phyloP scores from a whole-genome alignment of 2,888 invertebrate species.

The Temnothorax unifasciatus region DNA sequence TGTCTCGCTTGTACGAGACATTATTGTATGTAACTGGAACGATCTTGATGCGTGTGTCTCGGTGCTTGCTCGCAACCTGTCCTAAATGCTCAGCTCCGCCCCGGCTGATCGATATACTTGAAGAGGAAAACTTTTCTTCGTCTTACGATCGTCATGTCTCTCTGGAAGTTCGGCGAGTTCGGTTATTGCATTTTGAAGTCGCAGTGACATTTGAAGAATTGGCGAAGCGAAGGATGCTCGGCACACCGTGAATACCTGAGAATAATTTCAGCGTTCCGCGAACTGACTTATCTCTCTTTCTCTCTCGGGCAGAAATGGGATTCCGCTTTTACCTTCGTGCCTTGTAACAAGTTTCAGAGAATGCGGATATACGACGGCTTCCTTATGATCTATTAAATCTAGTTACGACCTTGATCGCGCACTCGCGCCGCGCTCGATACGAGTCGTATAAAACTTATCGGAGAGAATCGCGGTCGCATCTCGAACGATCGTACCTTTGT shows the following conservation, averaged over 20 bases:
- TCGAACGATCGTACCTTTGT: constrained; percentile 55
- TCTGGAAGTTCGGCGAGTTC: constrained; percentile 33
- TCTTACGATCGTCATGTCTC: neutral
- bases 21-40: constrained; percentile 74
- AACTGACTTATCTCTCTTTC: constrained; percentile 64
- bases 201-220: constrained; percentile 54
- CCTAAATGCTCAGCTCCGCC: constrained; percentile 1
- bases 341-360: constrained; percentile 49
- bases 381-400: constrained; percentile 69
- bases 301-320: constrained; percentile 40
- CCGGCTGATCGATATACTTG: neutral
- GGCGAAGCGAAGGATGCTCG: constrained; percentile 26
- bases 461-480: constrained; percentile 33
- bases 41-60: constrained; percentile 72
- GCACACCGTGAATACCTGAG: constrained; percentile 9
- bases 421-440: constrained; percentile 54
- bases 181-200: constrained; percentile 51
- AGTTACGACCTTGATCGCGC: constrained; percentile 59
- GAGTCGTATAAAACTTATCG: constrained; percentile 70
- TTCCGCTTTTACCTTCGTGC: constrained; percentile 60
- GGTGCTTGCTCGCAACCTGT: neutral
- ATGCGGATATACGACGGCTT: constrained; percentile 49
- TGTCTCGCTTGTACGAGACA: constrained; percentile 68
- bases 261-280: constrained; percentile 36
- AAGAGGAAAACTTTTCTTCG: constrained; percentile 18